Conservation (phyloP, 1,140 invertebrate species). For the Euwallacea fornicatus region DNA sequence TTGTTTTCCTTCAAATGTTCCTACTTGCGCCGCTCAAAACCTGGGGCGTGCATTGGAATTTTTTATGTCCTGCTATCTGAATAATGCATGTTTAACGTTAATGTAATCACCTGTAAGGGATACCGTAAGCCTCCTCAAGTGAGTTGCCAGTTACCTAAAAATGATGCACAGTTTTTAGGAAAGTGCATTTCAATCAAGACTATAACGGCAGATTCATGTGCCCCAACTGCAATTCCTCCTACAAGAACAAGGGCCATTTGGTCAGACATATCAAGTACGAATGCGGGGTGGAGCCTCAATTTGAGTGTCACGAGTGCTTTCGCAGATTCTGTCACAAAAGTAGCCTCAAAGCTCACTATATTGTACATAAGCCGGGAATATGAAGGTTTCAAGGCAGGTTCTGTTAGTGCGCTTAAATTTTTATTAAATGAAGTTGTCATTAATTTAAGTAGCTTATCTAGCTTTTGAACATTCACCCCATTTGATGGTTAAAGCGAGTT, state of each 20-base stretch:
- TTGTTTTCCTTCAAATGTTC: too few relatives aligned
- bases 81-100: neutral
- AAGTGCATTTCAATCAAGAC: too few relatives aligned
- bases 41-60: neutral
- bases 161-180: conserved; percentile 5
- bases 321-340: conserved; percentile 42
- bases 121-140: neutral
- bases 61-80: neutral
- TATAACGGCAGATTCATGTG: conserved; percentile 15
- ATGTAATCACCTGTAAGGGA: neutral
- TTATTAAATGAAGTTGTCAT: neutral
- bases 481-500: neutral
- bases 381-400: neutral
- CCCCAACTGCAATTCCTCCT: conserved; percentile 5
- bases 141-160: neutral
- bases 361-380: neutral
- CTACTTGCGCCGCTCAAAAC: neutral
- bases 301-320: conserved; percentile 61
- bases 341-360: conserved; percentile 28
- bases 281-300: conserved; percentile 66
- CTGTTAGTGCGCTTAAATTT: neutral
- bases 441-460: neutral
- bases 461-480: neutral
- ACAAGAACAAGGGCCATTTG: conserved; percentile 50
- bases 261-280: conserved; percentile 67